Base-by-base conservation (phyloP, 2,888 invertebrate species). In the Galerucella pusilla region DNA sequence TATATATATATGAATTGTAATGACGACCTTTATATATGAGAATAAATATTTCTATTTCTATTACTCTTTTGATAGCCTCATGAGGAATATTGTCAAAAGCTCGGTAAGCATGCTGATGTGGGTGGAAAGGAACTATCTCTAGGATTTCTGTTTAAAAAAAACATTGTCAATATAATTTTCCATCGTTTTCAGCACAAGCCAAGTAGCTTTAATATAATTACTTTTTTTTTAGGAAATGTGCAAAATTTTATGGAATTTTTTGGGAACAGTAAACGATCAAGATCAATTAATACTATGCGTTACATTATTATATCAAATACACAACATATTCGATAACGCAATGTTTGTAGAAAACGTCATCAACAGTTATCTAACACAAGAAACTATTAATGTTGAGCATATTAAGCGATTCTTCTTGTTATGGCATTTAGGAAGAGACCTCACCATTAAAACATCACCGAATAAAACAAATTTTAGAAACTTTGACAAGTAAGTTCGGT, bases 381-480 rank as follows among this genome's bases (percentile, higher is more conserved):
- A 89, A 25, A 87, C 86, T 73, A 83, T 88, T 35, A 88, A 87
- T 74, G 88, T 92, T n/a, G 90, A 90, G 77, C 90, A 91, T 45
- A 91, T 92, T 80, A 91, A 91, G 82, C 90, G 92, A 81, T 93
- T 93, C 83, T 89, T 91, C 11, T 88, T 92, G 10, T 87, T 96
- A 12, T 95, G 95, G 94, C 94, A 95, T 86, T 88, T 95, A 46
- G 94, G 94, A 0, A 87, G 95, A 69, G 94, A 94, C 81, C 89
- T 93, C 42, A 91, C 90, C 82, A 88, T 89, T 4, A 88, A 90
- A 78, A 84, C 89, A 63, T 86, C 87, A 11, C 82, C 86, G 1
- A 83, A 84, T 65, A 85, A 89, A 69, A 87, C 88, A 61, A 88
- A 86, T 66, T 85, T 88, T 28, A 84, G 90, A 80, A 90, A 90